phyloP scores from a whole-genome alignment of 2,888 invertebrate genomes.

The Troides helena region DNA sequence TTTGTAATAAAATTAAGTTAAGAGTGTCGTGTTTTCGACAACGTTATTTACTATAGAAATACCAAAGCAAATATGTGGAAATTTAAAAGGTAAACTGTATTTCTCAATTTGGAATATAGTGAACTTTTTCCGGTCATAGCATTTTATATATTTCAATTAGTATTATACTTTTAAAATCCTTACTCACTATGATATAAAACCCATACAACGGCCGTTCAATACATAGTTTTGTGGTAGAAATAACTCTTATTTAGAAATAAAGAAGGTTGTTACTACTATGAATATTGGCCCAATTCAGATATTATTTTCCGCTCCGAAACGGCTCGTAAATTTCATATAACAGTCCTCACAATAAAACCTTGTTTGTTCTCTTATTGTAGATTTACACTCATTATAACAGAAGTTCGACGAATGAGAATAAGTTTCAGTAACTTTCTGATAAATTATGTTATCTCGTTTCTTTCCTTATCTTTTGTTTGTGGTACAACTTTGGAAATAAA shows the following conservation, averaged over 20 bases:
- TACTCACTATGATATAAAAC: background rate
- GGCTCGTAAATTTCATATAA: background rate
- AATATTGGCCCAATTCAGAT: background rate
- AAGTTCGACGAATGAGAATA: conserved; percentile 3
- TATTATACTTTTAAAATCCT: background rate
- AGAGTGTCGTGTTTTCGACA: background rate
- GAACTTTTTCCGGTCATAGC: background rate
- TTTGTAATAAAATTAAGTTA: background rate
- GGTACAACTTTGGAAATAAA: background rate
- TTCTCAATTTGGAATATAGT: background rate
- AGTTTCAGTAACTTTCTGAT: background rate
- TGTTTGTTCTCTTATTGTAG: conserved; percentile 7
- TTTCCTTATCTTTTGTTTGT: background rate
- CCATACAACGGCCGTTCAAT: background rate
- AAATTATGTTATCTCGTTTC: background rate
- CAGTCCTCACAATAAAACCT: conserved; percentile 1
- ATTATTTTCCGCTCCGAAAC: background rate
- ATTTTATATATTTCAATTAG: background rate
- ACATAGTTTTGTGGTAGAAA: background rate
- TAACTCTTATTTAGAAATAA: background rate
- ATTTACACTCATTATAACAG: conserved; percentile 7
- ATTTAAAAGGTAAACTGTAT: background rate
- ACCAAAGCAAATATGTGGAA: background rate
- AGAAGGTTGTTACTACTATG: background rate
- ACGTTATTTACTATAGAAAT: background rate